Base-by-base conservation (phyloP, 2,888 invertebrate genomes). In the Caenorhabditis panamensis region DNA sequence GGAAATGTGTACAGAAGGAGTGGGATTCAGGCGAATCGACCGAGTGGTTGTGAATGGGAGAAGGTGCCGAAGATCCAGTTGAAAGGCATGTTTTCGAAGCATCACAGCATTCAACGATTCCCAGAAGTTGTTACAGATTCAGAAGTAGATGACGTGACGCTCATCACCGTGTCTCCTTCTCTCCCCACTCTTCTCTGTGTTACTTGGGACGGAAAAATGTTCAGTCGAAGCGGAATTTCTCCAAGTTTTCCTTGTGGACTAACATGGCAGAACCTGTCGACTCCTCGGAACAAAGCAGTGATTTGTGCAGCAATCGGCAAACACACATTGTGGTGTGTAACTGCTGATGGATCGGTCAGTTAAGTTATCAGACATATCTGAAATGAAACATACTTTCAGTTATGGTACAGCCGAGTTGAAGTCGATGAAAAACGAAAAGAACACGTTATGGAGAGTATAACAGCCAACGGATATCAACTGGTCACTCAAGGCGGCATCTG, bases 151-250 rank as follows among this genome's bases (percentile, higher is more conserved):
- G 85, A 85, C 51, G 61, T 85, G 28, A 82, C 79, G 11, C 61
- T 82, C 5, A 62, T 82, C 9, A 31, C 77, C 18, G 68, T 64
- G 20, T 77, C 82, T 16, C 73, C 81, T 0, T 61, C 64, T 4
- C 41, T 77, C 11, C 78, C 69, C 26, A 75, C 80, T 6, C 71
- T 83, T n/a, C 2, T 84, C 4, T 79, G 79, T 56, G 71, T 79
- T 18, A 84, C 84, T 13, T 84, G 82, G 83, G 82, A 83, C 31
- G 85, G 84, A 2, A 84, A 76, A 56, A 64, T 84, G 71, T 84
- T 53, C 56, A 28, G 41, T 31, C 63, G 84, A 11, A 59, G 28
- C 18, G 83, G 82, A 36, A 78, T 84, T 11, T 51, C 69, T 22
- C 49, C 18, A 6, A 41, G 16, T 8, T 53, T 20, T 51, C 69